These are phyloP conservation scores for Cichladusa arquata DNA, from an alignment of 2,113 vertebrate species.

Conservation along the genomic window DNA sequence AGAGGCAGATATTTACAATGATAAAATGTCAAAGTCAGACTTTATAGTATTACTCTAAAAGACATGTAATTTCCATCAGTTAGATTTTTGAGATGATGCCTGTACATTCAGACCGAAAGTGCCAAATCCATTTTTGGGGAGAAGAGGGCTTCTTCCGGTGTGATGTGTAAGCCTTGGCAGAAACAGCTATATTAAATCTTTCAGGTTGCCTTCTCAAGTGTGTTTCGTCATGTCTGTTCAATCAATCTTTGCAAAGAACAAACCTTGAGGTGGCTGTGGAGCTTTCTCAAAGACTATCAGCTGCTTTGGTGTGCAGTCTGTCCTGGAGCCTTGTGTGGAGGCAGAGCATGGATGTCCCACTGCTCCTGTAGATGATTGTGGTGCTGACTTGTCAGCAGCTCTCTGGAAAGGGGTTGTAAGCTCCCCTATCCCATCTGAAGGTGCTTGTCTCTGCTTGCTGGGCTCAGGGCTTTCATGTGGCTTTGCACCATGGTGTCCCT, in stretches of 20 bases:
- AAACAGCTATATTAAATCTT: neutral
- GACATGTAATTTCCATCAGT: neutral
- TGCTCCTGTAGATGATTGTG: accelerated
- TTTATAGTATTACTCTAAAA: neutral
- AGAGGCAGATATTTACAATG: neutral
- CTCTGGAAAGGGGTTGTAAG: neutral
- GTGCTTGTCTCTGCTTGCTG: neutral
- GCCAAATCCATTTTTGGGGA: neutral
- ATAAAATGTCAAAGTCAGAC: neutral
- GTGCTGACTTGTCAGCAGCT: neutral
- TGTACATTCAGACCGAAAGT: neutral
- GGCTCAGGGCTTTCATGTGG: neutral
- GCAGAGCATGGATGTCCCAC: accelerated
- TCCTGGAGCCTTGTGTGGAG: neutral
- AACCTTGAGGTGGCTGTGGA: neutral
- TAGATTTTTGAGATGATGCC: neutral
- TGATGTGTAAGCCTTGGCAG: neutral
- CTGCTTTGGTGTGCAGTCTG: neutral
- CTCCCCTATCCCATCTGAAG: neutral
- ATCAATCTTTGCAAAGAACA: neutral
- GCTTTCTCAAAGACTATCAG: neutral
- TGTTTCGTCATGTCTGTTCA: neutral
- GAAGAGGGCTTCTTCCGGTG: neutral
- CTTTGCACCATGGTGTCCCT: neutral
- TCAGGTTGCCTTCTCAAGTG: neutral